Evolutionary conservation across 2,888 invertebrate species (phyloP).

Genomic region (Philaethria dido): DNA sequence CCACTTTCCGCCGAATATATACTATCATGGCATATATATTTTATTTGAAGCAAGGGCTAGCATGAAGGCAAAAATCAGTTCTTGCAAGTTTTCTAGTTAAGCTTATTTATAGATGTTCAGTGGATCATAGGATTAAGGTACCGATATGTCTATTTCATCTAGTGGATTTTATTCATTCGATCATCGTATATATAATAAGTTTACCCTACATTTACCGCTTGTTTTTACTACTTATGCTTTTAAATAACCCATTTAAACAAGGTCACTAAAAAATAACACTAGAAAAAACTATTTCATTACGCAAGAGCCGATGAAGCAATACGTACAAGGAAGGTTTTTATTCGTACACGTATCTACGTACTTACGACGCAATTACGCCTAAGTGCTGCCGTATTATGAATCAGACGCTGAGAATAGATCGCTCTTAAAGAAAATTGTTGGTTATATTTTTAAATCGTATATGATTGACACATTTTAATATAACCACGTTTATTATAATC

Average conservation of each 20-base stretch:
- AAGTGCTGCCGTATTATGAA: slow-evolving; percentile 54
- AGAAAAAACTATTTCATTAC: slow-evolving; percentile 5
- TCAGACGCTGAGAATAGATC: slow-evolving; percentile 53
- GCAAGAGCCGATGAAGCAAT: slow-evolving; percentile 23
- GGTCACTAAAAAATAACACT: slow-evolving; percentile 13
- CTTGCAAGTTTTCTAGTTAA: too few relatives aligned
- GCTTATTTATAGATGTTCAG: too few relatives aligned
- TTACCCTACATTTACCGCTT: too few relatives aligned
- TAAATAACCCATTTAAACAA: slow-evolving; percentile 12
- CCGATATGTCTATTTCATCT: too few relatives aligned
- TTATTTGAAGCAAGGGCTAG: too few relatives aligned
- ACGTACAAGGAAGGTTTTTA: slow-evolving; percentile 34
- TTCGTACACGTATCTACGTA: slow-evolving; percentile 27
- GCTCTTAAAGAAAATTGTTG: slow-evolving; percentile 25
- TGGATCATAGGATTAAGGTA: too few relatives aligned
- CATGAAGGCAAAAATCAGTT: too few relatives aligned
- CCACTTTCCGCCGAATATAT: too few relatives aligned
- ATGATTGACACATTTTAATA: slow-evolving; percentile 22
- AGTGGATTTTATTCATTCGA: too few relatives aligned
- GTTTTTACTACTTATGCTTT: not conserved
- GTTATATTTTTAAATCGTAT: slow-evolving; percentile 17
- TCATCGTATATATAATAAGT: too few relatives aligned
- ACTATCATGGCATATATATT: too few relatives aligned
- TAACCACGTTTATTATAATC: not conserved
- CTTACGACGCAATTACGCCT: slow-evolving; percentile 51